Conservation (phyloP, 2,797 vertebrate species). For the Dallia pectoralis region DNA sequence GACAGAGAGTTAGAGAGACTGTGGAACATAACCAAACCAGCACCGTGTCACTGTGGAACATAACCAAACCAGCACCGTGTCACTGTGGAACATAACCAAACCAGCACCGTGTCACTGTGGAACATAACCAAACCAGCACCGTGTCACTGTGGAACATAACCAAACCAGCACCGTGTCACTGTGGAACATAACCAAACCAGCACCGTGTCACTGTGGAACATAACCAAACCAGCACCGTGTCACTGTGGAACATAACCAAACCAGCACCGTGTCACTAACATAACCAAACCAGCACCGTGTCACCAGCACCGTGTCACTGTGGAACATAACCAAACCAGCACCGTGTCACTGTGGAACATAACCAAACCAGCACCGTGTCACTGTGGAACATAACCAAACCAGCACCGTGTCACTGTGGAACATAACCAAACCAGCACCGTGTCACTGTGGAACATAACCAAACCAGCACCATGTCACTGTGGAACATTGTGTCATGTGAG, state of each 20-base stretch:
- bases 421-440: slow-evolving; percentile 31
- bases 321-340: too few relatives aligned
- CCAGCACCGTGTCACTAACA: slow-evolving; percentile 29
- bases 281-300: too few relatives aligned
- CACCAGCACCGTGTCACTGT: slow-evolving; percentile 35
- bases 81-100: too few relatives aligned
- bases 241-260: slow-evolving; percentile 1
- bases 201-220: slow-evolving; percentile 1
- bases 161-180: too few relatives aligned
- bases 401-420: slow-evolving; percentile 18
- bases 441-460: neutral
- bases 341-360: neutral
- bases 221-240: too few relatives aligned
- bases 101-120: too few relatives aligned
- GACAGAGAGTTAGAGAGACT: slow-evolving; percentile 18
- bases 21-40: too few relatives aligned
- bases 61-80: slow-evolving; percentile 34
- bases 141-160: too few relatives aligned
- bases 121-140: slow-evolving; percentile 27
- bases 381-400: slow-evolving; percentile 16
- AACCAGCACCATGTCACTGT: slow-evolving; percentile 38
- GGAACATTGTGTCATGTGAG: slow-evolving; percentile 1
- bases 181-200: slow-evolving; percentile 23
- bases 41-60: neutral
- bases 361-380: slow-evolving; percentile 38